A percentile compares a stretch with the other conserved stretches of the same genome.
Conservation (phyloP, 1,140 invertebrate genomes). For the Colletes latitarsis region DNA sequence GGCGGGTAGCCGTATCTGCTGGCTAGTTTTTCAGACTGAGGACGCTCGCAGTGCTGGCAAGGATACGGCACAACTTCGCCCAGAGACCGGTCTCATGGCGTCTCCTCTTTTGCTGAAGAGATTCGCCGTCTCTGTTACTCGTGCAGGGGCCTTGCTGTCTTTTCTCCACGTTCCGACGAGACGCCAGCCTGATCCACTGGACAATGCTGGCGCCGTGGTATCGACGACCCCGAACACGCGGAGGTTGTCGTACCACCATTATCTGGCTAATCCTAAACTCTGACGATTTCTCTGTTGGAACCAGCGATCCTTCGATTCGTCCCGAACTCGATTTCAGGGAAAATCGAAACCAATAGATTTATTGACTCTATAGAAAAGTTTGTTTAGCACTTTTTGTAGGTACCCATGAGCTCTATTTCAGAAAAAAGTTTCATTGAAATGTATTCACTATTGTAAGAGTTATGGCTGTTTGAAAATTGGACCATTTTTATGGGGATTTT, state of each 20-base stretch:
- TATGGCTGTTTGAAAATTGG: too few species aligned
- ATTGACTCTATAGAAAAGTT: too few species aligned
- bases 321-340: too few species aligned
- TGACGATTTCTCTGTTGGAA: neutral
- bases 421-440: too few species aligned
- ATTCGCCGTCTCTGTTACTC: constrained; percentile 38
- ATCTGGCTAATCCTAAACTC: constrained; percentile 38
- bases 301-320: neutral
- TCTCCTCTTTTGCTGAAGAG: constrained; percentile 54
- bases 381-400: too few species aligned
- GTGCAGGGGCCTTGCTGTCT: constrained; percentile 18
- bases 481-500: too few species aligned
- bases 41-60: constrained; percentile 53
- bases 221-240: constrained; percentile 38
- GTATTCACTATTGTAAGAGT: too few species aligned
- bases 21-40: constrained; percentile 60
- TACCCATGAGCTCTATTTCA: too few species aligned
- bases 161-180: constrained; percentile 49
- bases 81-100: constrained; percentile 61
- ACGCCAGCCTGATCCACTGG: constrained; percentile 61
- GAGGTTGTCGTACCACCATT: constrained; percentile 43
- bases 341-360: too few species aligned
- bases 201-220: constrained; percentile 72
- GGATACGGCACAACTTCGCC: constrained; percentile 60
- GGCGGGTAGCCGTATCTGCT: constrained; percentile 51